phyloP scores from a whole-genome alignment of 1,140 invertebrate species.

The Centruroides sculpturatus region DNA sequence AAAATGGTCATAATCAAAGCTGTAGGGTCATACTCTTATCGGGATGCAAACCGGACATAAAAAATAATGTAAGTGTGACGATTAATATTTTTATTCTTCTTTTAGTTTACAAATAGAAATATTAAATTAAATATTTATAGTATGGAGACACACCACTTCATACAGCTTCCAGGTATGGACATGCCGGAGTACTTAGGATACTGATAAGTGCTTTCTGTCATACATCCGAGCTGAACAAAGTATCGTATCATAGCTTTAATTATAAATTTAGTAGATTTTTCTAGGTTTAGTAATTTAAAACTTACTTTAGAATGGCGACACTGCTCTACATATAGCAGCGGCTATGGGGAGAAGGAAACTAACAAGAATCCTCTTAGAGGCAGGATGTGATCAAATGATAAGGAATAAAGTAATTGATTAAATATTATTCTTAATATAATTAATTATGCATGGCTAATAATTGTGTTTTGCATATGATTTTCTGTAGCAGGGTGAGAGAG shows the following conservation, averaged over 20 bases:
- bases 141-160: conserved; percentile 85
- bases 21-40: conserved; percentile 72
- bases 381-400: conserved; percentile 58
- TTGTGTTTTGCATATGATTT: neutral
- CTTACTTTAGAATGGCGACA: conserved; percentile 68
- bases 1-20: conserved; percentile 93
- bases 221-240: conserved; percentile 81
- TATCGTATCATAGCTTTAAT: conserved; percentile 23
- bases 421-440: neutral
- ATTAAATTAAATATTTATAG: conserved; percentile 25
- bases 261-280: conserved; percentile 4
- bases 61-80: conserved; percentile 66
- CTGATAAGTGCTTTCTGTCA: conserved; percentile 75
- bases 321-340: conserved; percentile 78
- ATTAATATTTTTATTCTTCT: neutral
- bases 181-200: conserved; percentile 88
- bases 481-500: conserved; percentile 65
- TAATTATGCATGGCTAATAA: neutral
- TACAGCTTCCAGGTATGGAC: conserved; percentile 81
- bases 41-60: conserved; percentile 69
- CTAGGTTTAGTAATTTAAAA: conserved; percentile 6
- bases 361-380: conserved; percentile 75
- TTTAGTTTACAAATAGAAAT: neutral
- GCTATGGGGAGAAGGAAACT: conserved; percentile 86
- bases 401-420: conserved; percentile 52